phyloP scores from a whole-genome alignment of 2,113 vertebrate species.

The Rana temporaria region DNA sequence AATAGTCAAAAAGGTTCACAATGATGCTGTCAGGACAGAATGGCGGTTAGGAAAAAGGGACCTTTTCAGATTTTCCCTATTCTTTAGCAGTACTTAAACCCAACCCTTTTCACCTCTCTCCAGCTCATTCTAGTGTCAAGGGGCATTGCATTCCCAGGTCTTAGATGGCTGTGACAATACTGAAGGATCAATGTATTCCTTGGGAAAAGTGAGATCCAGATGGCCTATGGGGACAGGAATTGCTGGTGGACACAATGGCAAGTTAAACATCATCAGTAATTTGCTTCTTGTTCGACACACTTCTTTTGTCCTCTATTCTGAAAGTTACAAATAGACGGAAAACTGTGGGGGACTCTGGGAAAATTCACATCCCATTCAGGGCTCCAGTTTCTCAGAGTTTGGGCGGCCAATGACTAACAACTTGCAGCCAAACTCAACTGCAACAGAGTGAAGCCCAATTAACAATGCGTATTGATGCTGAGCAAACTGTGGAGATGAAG shows the following conservation, averaged over 20 bases:
- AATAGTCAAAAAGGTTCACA: neutral
- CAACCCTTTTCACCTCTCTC: conserved; percentile 37
- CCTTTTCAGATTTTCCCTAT: conserved; percentile 30
- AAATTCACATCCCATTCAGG: conserved; percentile 76
- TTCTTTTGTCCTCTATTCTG: conserved; percentile 79
- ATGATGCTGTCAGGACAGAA: conserved; percentile 8
- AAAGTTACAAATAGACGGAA: conserved; percentile 78
- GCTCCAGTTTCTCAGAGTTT: conserved; percentile 31
- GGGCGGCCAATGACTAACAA: conserved; percentile 19
- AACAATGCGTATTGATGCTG: conserved; percentile 13
- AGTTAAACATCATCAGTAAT: conserved; percentile 86
- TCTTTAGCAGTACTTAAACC: conserved; percentile 31
- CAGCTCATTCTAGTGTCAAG: conserved; percentile 70
- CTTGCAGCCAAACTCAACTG: conserved; percentile 5
- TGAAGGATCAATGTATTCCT: conserved; percentile 68
- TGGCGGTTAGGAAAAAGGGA: neutral
- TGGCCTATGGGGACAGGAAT: conserved; percentile 74
- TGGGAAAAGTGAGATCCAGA: conserved; percentile 80
- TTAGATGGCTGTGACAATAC: conserved; percentile 64
- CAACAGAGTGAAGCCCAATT: conserved; percentile 13
- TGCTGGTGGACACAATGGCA: conserved; percentile 71
- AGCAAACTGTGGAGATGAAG: neutral
- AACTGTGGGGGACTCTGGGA: conserved; percentile 88
- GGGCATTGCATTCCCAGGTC: conserved; percentile 71
- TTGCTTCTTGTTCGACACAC: conserved; percentile 91